Conservation (phyloP, 2,113 vertebrate genomes). For the Anoplopoma fimbria region DNA sequence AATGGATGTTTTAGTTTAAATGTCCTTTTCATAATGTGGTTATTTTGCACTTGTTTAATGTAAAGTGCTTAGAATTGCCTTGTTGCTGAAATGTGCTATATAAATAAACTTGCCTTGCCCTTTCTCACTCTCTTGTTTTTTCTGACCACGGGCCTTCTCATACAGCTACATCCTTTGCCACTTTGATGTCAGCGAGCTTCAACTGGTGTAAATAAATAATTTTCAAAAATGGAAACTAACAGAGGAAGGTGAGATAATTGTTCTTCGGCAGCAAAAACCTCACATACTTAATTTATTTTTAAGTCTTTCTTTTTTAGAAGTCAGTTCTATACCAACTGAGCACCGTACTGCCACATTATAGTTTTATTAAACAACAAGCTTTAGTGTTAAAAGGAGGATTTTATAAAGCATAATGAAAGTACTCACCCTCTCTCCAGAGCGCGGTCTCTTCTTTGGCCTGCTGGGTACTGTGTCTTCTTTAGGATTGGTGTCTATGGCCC, state of each 20-base stretch:
- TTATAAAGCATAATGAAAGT: neutral
- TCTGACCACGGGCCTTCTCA: neutral
- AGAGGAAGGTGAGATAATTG: neutral
- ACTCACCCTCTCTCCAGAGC: slow-evolving; percentile 89
- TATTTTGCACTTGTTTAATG: neutral
- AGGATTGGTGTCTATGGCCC: slow-evolving; percentile 92
- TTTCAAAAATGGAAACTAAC: neutral
- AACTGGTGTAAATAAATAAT: neutral
- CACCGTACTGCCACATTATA: neutral
- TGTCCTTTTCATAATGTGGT: neutral
- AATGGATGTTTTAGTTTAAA: neutral
- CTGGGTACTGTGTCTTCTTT: slow-evolving; percentile 89
- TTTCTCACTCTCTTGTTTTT: slow-evolving; percentile 9
- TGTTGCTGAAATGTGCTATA: neutral
- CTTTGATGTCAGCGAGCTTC: neutral
- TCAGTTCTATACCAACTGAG: no score
- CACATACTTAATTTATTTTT: no score
- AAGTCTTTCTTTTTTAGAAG: no score
- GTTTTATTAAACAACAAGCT: neutral
- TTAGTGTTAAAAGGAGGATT: neutral
- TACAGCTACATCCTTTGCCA: neutral
- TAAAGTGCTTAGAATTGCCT: neutral
- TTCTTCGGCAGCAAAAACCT: neutral
- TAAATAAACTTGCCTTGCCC: neutral
- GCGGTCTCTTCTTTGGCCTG: slow-evolving; percentile 90